Evolutionary conservation across 2,888 invertebrate species (phyloP).

Genomic region (Reticulitermes lucifugus): DNA sequence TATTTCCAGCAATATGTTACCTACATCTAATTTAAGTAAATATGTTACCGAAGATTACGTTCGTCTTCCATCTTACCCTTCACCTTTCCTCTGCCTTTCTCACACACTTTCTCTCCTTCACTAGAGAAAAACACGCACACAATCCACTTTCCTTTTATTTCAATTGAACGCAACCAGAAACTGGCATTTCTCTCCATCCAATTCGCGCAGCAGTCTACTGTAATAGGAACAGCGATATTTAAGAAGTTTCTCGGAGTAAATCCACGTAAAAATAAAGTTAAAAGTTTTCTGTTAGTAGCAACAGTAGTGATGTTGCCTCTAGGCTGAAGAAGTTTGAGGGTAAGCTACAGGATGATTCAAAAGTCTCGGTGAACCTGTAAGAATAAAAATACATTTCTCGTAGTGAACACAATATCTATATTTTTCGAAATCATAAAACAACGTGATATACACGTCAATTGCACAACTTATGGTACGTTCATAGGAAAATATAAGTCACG

Average conservation of each 20-base stretch:
- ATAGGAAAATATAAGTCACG: no score
- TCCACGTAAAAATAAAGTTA: constrained; percentile 14
- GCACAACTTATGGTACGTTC: no score
- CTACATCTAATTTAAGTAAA: no score
- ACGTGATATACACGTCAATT: no score
- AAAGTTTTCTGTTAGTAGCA: not conserved
- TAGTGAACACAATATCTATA: no score
- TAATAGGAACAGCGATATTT: not conserved
- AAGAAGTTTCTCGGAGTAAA: not conserved
- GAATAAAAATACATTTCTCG: no score
- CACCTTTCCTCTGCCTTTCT: no score
- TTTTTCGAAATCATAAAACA: no score
- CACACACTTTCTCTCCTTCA: no score
- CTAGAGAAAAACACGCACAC: not conserved
- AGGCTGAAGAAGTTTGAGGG: not conserved
- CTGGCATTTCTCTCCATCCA: not conserved
- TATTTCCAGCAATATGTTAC: no score
- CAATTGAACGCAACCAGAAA: constrained; percentile 21
- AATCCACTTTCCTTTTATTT: constrained; percentile 7
- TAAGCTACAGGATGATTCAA: not conserved
- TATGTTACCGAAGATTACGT: no score
- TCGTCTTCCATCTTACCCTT: not conserved
- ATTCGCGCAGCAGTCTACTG: not conserved
- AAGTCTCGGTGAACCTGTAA: no score
- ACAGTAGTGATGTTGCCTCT: not conserved